phyloP scores from a whole-genome alignment of 2,888 invertebrate species.

The Pammene aurita region DNA sequence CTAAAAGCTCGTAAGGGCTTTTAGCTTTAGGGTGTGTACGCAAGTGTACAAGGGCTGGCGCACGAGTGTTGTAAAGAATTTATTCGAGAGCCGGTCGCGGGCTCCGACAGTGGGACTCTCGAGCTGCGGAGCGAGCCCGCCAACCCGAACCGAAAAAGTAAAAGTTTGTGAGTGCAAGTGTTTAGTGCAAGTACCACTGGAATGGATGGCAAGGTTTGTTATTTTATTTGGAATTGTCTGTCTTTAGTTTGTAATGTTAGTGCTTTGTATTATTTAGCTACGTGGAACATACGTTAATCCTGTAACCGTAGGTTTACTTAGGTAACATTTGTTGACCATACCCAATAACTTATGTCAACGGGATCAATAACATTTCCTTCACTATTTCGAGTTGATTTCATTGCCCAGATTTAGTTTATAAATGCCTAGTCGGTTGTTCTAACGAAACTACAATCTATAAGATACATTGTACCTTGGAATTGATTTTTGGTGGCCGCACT shows the following conservation, averaged over 20 bases:
- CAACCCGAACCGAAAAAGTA: conserved; percentile 58
- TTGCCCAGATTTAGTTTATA: too few species aligned
- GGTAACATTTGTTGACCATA: too few species aligned
- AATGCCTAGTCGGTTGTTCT: too few species aligned
- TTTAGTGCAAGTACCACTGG: conserved; percentile 55
- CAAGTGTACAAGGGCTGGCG: conserved; percentile 76
- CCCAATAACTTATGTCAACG: too few species aligned
- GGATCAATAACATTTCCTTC: too few species aligned
- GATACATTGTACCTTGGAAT: too few species aligned
- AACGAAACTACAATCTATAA: too few species aligned
- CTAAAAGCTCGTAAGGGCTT: conserved; percentile 33
- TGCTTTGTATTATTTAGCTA: too few species aligned
- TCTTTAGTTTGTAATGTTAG: neutral
- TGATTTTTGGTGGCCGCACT: too few species aligned
- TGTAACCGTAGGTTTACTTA: too few species aligned
- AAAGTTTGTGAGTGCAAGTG: conserved; percentile 59
- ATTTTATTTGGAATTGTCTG: neutral
- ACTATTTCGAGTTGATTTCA: too few species aligned
- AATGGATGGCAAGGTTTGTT: conserved; percentile 71
- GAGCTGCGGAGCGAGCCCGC: conserved; percentile 50
- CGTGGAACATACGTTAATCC: too few species aligned
- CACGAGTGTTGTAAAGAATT: conserved; percentile 79
- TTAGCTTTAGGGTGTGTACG: conserved; percentile 45
- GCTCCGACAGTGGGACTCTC: conserved; percentile 60
- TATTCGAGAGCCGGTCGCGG: conserved; percentile 74